Conservation (phyloP, 2,888 invertebrate species). For the Patella depressa region DNA sequence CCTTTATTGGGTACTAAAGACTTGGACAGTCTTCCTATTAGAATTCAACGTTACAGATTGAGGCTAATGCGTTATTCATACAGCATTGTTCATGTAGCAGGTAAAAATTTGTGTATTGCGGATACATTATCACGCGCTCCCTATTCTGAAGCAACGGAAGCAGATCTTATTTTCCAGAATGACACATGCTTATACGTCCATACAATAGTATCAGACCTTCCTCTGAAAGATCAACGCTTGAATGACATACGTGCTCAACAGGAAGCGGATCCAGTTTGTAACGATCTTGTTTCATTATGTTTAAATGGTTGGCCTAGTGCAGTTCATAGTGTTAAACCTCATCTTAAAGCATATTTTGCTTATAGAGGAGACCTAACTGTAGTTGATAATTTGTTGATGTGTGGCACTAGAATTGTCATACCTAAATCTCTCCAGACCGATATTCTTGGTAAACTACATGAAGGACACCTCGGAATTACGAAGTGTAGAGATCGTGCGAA, state of each 20-base stretch:
- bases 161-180: neutral
- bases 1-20: no score
- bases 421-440: no score
- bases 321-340: neutral
- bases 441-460: no score
- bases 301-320: neutral
- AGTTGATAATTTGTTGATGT: no score
- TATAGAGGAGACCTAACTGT: no score
- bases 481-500: neutral
- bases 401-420: no score
- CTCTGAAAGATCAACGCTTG: neutral
- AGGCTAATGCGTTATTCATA: no score
- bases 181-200: neutral
- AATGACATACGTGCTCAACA: neutral
- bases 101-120: neutral
- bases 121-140: constrained; percentile 11
- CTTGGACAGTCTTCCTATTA: no score
- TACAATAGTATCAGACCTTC: neutral
- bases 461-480: neutral
- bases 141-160: neutral
- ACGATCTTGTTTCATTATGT: neutral
- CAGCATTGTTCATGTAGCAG: constrained; percentile 3
- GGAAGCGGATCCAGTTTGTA: no score
- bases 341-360: constrained; percentile 5
- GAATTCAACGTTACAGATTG: no score